These are phyloP conservation scores for Craniophora ligustri DNA, from an alignment of 2,888 invertebrate species.

Conservation along the genomic window DNA sequence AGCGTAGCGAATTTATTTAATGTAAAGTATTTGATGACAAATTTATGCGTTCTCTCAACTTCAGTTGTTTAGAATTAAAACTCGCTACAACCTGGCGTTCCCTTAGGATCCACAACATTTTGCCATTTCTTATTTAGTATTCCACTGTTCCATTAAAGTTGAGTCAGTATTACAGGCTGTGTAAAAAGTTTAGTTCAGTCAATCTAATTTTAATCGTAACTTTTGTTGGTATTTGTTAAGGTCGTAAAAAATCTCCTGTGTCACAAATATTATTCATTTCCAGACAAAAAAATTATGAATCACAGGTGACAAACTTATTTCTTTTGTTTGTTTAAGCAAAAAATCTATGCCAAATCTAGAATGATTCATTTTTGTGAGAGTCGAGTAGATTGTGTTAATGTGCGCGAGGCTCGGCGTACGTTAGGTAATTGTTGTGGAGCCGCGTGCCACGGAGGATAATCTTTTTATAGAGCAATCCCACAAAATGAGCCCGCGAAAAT, in stretches of 20 bases:
- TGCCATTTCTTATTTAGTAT: conserved; percentile 17
- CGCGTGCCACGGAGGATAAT: conserved; percentile 46
- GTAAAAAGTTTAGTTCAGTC: conserved; percentile 28
- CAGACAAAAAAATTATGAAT: conserved; percentile 41
- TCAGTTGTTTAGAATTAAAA: conserved; percentile 17
- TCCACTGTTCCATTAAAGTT: conserved; percentile 24
- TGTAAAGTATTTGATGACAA: conserved; percentile 38
- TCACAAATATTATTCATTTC: conserved; percentile 12
- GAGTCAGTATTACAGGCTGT: conserved; percentile 15
- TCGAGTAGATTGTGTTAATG: conserved; percentile 33
- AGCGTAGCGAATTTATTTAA: conserved; percentile 28
- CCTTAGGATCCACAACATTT: conserved; percentile 23
- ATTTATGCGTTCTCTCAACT: conserved; percentile 33
- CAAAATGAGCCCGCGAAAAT: conserved; percentile 37
- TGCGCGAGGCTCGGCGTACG: conserved; percentile 12
- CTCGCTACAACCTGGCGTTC: conserved; percentile 20
- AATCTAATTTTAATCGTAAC: conserved; percentile 33
- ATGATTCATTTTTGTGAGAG: conserved; percentile 40
- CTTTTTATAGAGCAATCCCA: conserved; percentile 57
- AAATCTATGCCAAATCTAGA: conserved; percentile 32
- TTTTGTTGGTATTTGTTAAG: conserved; percentile 22
- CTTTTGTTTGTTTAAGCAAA: conserved; percentile 39
- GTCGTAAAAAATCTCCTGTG: conserved; percentile 18
- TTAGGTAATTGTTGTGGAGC: conserved; percentile 39
- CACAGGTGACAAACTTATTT: conserved; percentile 41